These are phyloP conservation scores for Embiotoca jacksoni DNA, from an alignment of 2,113 vertebrate species.

Conservation along the genomic window DNA sequence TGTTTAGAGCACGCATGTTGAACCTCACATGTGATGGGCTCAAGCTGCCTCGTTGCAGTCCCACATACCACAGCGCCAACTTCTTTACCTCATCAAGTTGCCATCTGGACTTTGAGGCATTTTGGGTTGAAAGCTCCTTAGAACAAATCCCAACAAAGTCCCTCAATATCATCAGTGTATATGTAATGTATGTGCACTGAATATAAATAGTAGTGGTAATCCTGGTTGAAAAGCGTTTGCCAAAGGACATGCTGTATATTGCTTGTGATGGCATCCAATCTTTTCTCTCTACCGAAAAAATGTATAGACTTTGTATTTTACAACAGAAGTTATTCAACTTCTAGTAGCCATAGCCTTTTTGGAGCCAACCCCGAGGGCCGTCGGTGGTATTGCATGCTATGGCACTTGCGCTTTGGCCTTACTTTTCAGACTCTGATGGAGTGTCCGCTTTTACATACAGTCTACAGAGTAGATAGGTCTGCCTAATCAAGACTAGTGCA, in stretches of 20 bases:
- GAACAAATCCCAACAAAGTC: conserved; percentile 27
- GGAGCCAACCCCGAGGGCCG: too few species aligned
- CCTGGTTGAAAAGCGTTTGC: conserved; percentile 37
- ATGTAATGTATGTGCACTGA: conserved; percentile 10
- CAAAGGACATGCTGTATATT: conserved; percentile 1
- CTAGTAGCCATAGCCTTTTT: too few species aligned
- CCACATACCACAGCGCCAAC: conserved; percentile 18
- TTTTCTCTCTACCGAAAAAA: too few species aligned
- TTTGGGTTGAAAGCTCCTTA: conserved; percentile 50
- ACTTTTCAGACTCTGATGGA: too few species aligned
- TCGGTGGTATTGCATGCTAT: too few species aligned
- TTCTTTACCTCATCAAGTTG: conserved; percentile 46
- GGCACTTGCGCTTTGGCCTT: too few species aligned
- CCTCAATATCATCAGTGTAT: conserved; percentile 7
- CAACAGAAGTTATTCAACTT: too few species aligned
- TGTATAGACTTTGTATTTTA: too few species aligned
- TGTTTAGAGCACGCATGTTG: conserved; percentile 33
- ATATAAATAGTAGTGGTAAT: conserved; percentile 26
- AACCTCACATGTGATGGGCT: conserved; percentile 22
- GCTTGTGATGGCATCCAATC: background rate
- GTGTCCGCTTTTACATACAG: too few species aligned
- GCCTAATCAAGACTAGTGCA: too few species aligned
- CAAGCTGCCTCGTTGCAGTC: conserved; percentile 37
- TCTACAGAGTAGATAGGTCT: too few species aligned
- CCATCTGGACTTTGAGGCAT: conserved; percentile 53